Evolutionary conservation across 2,797 vertebrate genomes (phyloP), one percentile per base, ranked within the genome.

Genomic region (Oreochromis mossambicus): DNA sequence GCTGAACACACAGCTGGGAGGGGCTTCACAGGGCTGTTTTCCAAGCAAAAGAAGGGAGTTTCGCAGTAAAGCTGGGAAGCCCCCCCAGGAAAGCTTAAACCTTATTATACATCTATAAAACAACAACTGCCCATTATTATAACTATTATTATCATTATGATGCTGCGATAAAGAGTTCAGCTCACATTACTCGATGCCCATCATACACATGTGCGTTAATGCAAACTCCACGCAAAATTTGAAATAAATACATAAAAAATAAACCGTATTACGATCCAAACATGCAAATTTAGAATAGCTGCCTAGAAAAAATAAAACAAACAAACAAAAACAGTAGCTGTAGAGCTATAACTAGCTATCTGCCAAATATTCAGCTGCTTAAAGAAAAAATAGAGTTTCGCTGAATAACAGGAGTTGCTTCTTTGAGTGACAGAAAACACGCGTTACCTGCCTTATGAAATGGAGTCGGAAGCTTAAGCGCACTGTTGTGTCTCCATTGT

Each of bases 31-130:
- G n/a, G 9, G 32, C 13, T 87, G 73, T 91, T 95, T 95, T 89
- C 87, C 85, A 85, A 88, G 83, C 66, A 92, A 86, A 91, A 81
- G 41, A 89, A 80, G 86, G 92, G 91, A 87, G 83, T 94, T 96
- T 95, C 88, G 88, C 77, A 87, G 63, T 66, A 56, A 82, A 77
- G 8, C 51, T 73, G 93, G 94, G 89, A 95, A 95, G 83, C 89
- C 92, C 94, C 56, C 58, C 92, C 7, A 2, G 29, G 32, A 55
- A 63, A 76, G 29, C 15, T 11, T 70, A 32, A 15, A 68, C 43
- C 13, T 13, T 54, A 13, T 32, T 81, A 55, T 43, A 55, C 17
- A 80, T 48, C 54, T 73, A 38, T 19, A 32, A 83, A 84, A 26
- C 77, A 79, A n/a, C 15, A 73, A 51, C 17, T 79, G 8, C 3